Evolutionary conservation across 2,888 invertebrate genomes (phyloP).

Genomic region (Allolobophora icterica): DNA sequence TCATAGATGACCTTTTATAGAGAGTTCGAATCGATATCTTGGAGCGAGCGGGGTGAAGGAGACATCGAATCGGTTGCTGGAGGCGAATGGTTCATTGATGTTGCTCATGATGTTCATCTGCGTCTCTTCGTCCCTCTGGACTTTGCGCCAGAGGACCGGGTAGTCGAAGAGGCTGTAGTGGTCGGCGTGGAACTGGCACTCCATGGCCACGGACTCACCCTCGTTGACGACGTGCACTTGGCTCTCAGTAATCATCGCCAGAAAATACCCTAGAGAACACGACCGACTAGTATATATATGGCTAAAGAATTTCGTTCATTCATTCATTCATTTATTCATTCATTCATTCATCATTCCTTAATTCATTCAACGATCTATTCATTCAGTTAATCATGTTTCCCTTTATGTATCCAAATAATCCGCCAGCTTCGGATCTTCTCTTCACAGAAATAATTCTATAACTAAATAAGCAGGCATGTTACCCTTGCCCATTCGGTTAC

Average conservation of each 20-base stretch:
- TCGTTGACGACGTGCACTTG: constrained; percentile 34
- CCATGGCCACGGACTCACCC: constrained; percentile 37
- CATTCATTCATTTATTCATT: no score
- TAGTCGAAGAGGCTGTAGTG: constrained; percentile 41
- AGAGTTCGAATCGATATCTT: constrained; percentile 38
- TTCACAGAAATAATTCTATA: no score
- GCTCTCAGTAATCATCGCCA: constrained; percentile 37
- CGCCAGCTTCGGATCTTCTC: no score
- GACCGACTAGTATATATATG: not conserved
- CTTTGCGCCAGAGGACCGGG: constrained; percentile 46
- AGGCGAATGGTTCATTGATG: constrained; percentile 44
- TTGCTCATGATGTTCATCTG: constrained; percentile 47
- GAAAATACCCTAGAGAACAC: constrained; percentile 29
- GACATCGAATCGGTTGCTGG: constrained; percentile 43
- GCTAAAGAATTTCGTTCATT: not conserved
- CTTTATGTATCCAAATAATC: no score
- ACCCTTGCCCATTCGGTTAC: not conserved
- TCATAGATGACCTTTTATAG: constrained; percentile 26
- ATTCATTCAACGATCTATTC: no score
- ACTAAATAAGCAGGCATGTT: not conserved
- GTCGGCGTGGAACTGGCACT: constrained; percentile 41
- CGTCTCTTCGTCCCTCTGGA: constrained; percentile 42
- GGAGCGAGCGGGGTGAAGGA: constrained; percentile 39
- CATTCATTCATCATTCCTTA: no score
- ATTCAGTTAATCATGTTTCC: no score